Conservation (phyloP, 2,888 invertebrate species). For the Malachius bipustulatus region DNA sequence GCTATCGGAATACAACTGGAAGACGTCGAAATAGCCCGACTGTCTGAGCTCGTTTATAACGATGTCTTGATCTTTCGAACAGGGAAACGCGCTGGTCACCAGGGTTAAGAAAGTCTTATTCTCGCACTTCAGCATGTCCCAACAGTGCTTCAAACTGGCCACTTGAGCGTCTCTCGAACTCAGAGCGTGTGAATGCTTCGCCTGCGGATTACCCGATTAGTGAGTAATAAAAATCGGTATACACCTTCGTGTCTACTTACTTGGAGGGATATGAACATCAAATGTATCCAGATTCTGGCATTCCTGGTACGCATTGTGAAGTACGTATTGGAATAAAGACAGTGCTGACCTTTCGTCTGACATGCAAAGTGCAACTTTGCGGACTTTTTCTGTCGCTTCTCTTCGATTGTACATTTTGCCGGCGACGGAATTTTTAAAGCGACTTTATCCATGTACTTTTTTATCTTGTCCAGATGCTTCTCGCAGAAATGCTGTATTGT, state of each 20-base stretch:
- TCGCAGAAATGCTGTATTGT: slow-evolving; percentile 93
- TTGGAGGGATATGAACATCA: slow-evolving; percentile 90
- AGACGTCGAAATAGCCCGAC: slow-evolving; percentile 85
- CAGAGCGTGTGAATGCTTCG: slow-evolving; percentile 54
- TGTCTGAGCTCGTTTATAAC: slow-evolving; percentile 74
- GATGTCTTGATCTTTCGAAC: slow-evolving; percentile 79
- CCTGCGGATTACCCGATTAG: slow-evolving; percentile 32
- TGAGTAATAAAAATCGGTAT: neutral
- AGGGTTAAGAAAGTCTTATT: slow-evolving; percentile 80
- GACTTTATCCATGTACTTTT: slow-evolving; percentile 80
- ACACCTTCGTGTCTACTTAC: slow-evolving; percentile 32
- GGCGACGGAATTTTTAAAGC: slow-evolving; percentile 78
- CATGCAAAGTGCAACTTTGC: slow-evolving; percentile 84
- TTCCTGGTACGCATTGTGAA: slow-evolving; percentile 70
- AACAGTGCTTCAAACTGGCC: slow-evolving; percentile 77
- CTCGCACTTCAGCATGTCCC: slow-evolving; percentile 89
- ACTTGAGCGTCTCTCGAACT: slow-evolving; percentile 73
- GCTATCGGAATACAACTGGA: slow-evolving; percentile 59
- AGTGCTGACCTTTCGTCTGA: slow-evolving; percentile 71
- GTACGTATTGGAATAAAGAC: slow-evolving; percentile 70
- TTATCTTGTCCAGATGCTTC: slow-evolving; percentile 85
- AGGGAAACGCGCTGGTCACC: slow-evolving; percentile 90
- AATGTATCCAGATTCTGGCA: slow-evolving; percentile 86
- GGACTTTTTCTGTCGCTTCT: slow-evolving; percentile 74
- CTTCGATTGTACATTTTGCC: slow-evolving; percentile 87